Percentiles rank a stretch among this genome's conserved stretches.
Evolutionary conservation across 2,113 vertebrate genomes (phyloP).

Genomic region (Leuciscus idus): DNA sequence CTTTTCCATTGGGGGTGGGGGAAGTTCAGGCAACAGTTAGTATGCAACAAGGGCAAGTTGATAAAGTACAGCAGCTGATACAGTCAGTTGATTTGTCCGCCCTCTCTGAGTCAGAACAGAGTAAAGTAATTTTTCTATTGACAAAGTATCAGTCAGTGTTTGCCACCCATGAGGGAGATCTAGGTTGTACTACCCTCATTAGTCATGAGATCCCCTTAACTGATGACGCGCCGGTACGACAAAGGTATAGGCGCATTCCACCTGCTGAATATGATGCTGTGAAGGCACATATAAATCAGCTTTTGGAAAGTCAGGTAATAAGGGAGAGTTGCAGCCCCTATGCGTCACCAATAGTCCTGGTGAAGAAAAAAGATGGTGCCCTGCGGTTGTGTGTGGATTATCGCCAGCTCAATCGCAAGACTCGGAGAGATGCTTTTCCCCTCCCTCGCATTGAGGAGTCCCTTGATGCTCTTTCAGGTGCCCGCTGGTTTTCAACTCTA

Average conservation of each 20-base stretch:
- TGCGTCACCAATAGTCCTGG: not conserved
- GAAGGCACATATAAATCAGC: not conserved
- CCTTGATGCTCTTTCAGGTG: too few relatives aligned
- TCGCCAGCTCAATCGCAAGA: too few relatives aligned
- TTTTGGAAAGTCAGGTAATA: not conserved
- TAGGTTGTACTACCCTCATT: not conserved
- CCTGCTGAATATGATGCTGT: not conserved
- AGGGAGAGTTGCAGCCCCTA: not conserved
- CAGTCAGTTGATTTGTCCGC: too few relatives aligned
- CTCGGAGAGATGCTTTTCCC: too few relatives aligned
- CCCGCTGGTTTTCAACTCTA: too few relatives aligned
- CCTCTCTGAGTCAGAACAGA: too few relatives aligned
- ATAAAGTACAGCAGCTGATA: too few relatives aligned
- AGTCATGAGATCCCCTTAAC: not conserved
- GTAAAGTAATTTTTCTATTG: not conserved
- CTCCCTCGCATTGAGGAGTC: too few relatives aligned
- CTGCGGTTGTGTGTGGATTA: too few relatives aligned
- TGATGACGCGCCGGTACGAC: not conserved
- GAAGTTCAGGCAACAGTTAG: too few relatives aligned
- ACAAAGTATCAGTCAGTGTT: conserved; percentile 13
- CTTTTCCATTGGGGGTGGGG: too few relatives aligned
- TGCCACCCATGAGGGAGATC: not conserved
- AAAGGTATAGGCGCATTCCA: not conserved
- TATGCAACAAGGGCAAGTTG: too few relatives aligned
- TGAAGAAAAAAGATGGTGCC: not conserved